Percentiles rank a stretch among this genome's conserved stretches.
phyloP scores from a whole-genome alignment of 2,113 vertebrate species.

The Tympanuchus pallidicinctus region DNA sequence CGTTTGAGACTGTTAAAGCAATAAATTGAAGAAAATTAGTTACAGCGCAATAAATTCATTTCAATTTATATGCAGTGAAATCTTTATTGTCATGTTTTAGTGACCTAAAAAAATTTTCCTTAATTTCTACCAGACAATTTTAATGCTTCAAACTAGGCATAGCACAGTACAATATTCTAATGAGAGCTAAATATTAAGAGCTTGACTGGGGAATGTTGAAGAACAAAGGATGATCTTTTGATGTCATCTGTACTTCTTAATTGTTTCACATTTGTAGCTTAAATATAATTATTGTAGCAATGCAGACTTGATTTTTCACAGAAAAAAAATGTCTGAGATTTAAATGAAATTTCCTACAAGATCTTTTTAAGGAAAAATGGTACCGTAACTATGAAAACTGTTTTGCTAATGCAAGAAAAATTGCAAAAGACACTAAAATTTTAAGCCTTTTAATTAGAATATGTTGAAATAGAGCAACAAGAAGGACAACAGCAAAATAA shows the following conservation, averaged over 20 bases:
- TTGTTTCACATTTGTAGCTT: neutral
- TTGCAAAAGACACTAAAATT: neutral
- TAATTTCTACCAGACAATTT: neutral
- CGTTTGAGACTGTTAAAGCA: neutral
- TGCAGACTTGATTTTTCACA: conserved; percentile 20
- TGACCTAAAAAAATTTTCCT: neutral
- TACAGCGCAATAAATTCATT: neutral
- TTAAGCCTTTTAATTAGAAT: neutral
- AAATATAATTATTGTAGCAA: conserved; percentile 34
- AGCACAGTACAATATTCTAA: neutral
- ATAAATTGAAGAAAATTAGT: neutral
- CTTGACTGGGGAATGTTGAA: neutral
- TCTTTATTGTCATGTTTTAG: neutral
- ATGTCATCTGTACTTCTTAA: neutral
- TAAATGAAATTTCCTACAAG: conserved; percentile 15
- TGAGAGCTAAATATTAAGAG: neutral
- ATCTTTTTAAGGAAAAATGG: neutral
- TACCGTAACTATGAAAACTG: neutral
- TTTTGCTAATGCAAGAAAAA: neutral
- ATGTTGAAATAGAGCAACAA: neutral
- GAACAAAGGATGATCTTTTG: neutral
- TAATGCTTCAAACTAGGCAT: neutral
- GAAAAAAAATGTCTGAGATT: neutral
- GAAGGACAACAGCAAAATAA: neutral
- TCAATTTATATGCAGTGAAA: neutral